Evolutionary conservation across 2,888 invertebrate species (phyloP), one percentile per base, ranked within the genome.

Genomic region (Cynaeus angustus): DNA sequence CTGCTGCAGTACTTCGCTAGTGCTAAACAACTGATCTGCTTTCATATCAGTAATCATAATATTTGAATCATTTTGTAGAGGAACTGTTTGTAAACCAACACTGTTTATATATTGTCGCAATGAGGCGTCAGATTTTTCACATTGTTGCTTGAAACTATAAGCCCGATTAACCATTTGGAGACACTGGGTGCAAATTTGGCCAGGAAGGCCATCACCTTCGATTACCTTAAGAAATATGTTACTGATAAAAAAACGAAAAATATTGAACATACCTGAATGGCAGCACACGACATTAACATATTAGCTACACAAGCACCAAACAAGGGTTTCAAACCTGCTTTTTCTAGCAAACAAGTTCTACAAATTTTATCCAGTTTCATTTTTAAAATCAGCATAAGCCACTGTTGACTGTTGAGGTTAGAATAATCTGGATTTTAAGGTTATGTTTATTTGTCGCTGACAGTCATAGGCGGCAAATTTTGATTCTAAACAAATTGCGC

Each of bases 321-420:
- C 16, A 85, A 74, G 0, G 83, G 80, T 74, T 81, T 83, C 72
- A 85, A 74, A 65, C 79, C 77, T n/a, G 79, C 74, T 74, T 84
- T 85, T 77, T 85, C 84, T 56, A 78, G 67, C 43, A 85, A 76
- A 75, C 85, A 85, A 14, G 83, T 80, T 56, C 85, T 74, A 72
- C 85, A 85, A 66, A 85, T 84, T 74, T 82, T 82, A 74, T 84
- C 83, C 9, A 84, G 73, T 75, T 83, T 83, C 84, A 84, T 84
- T 62, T 16, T 21, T 3, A 21, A 21, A 21, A n/a, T n/a, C n/a
- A n/a, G n/a, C n/a, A n/a, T n/a, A n/a, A n/a, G n/a, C n/a, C n/a
- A n/a, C 4, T 21, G 4, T 21, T 21, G 4, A 21, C 4, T 21
- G 21, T 21, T 33, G 33, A 43, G 43, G 12, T 43, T 43, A 43